These are phyloP conservation scores for Drosophila asahinai DNA, from an alignment of 1,140 invertebrate species.

Conservation along the genomic window DNA sequence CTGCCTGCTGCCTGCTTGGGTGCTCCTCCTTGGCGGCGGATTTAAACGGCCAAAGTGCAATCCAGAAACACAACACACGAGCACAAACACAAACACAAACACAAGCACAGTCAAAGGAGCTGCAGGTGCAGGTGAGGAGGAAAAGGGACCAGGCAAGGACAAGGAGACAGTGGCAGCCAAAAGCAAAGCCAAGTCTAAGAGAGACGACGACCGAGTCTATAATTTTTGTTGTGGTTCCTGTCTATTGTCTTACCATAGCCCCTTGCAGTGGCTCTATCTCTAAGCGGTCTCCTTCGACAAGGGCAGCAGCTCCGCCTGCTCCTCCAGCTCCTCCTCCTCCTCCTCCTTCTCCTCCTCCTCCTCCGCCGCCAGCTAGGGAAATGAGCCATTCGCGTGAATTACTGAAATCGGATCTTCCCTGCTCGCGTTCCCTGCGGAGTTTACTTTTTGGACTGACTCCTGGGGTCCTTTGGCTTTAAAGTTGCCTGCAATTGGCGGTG, in stretches of 20 bases:
- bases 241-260: constrained; percentile 73
- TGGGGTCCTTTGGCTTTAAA: constrained; percentile 1
- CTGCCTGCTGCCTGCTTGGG: constrained; percentile 49
- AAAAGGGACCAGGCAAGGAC: constrained; percentile 9
- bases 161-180: constrained; percentile 51
- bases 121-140: constrained; percentile 1
- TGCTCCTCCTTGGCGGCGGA: constrained; percentile 38
- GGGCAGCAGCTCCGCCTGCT: constrained; percentile 12
- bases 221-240: constrained; percentile 83
- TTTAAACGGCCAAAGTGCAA: constrained; percentile 76
- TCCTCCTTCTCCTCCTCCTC: neutral
- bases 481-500: neutral
- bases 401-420: constrained; percentile 63
- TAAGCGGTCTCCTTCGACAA: constrained; percentile 14
- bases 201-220: constrained; percentile 61
- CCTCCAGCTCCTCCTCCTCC: neutral
- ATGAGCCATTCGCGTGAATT: constrained; percentile 62
- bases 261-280: neutral
- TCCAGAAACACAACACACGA: constrained; percentile 48
- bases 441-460: constrained; percentile 13
- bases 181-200: constrained; percentile 47
- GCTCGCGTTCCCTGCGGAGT: constrained; percentile 1
- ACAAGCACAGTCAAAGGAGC: constrained; percentile 26
- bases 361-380: constrained; percentile 26
- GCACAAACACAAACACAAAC: constrained; percentile 23